Evolutionary conservation across 2,113 vertebrate genomes (phyloP).

Genomic region (Sapajus apella): DNA sequence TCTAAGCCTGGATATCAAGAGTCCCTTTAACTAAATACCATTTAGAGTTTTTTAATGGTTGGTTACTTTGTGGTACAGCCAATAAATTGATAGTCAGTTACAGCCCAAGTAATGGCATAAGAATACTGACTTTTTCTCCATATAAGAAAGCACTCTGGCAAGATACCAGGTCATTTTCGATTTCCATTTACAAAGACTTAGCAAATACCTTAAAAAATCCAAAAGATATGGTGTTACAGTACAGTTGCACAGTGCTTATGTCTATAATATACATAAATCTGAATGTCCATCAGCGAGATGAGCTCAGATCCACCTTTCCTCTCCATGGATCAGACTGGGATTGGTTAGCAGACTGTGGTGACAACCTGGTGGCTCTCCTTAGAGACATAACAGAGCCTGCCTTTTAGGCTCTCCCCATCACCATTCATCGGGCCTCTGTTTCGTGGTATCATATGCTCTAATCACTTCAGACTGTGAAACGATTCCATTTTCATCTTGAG

Average conservation of each 20-base stretch:
- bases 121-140: constrained; percentile 63
- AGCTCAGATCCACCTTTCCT: constrained; percentile 73
- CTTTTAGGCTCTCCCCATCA: constrained; percentile 80
- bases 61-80: constrained; percentile 55
- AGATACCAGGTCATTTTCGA: constrained; percentile 81
- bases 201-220: constrained; percentile 83
- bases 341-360: constrained; percentile 57
- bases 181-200: constrained; percentile 83
- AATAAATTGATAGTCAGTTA: constrained; percentile 43
- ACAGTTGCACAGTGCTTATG: constrained; percentile 89
- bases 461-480: constrained; percentile 99
- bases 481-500: constrained; percentile 98
- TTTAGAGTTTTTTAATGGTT: constrained; percentile 66
- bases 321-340: constrained; percentile 65
- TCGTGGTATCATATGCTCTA: constrained; percentile 98
- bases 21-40: constrained; percentile 70
- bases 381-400: constrained; percentile 53
- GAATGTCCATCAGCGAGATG: constrained; percentile 74
- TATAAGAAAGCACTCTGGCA: constrained; percentile 81
- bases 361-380: constrained; percentile 66
- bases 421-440: constrained; percentile 95
- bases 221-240: constrained; percentile 85
- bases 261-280: constrained; percentile 85
- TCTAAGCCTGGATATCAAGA: constrained; percentile 76
- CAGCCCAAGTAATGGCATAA: not conserved